Base-by-base conservation (phyloP, 2,113 vertebrate species). In the Otocyon megalotis region DNA sequence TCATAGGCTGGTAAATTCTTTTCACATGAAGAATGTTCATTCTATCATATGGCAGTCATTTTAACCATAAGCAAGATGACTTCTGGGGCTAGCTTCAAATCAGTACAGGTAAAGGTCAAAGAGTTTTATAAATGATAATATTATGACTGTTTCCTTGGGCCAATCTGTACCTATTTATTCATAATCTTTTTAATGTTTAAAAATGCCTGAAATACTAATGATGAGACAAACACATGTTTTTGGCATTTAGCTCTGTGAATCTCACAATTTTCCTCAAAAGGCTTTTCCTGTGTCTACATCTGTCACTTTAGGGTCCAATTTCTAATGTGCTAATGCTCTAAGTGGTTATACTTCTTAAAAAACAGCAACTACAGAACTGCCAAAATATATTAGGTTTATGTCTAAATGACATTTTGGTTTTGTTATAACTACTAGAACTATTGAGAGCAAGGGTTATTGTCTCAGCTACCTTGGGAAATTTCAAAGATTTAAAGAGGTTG, bases 401-500 rank as follows among this genome's bases (percentile, higher is more conserved):
- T 81, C 37, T 77, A 65, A 95, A 77, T 53, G 87, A 69, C 32
- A 65, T 6, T 56, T 17, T 90, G 88, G 2, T 77, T 85, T 90
- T 71, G 69, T 83, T 92, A 0, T 77, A 89, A 35, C 63, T 54
- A 60, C 77, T 84, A 13, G 22, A 58, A 72, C 30, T 54, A 62
- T 32, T 6, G 63, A 82, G 63, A 95, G 24, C 26, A 92, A 95
- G 3, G 37, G 30, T 80, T 67, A 91, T 83, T 90, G 77, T 69
- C 69, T 88, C 65, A 69, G 26, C 22, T 80, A 69, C 43, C 22
- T 32, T 62, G 69, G 48, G 8, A 89, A 86, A 16, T 88, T 91
- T 83, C 35, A 88, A 88, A 95, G 77, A 90, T 92, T 91, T 90
- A 86, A 97, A 76, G 72, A 97, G 63, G 79, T 65, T 86, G 54